phyloP scores from a whole-genome alignment of 1,140 invertebrate genomes.

The Phocides pigmalion region DNA sequence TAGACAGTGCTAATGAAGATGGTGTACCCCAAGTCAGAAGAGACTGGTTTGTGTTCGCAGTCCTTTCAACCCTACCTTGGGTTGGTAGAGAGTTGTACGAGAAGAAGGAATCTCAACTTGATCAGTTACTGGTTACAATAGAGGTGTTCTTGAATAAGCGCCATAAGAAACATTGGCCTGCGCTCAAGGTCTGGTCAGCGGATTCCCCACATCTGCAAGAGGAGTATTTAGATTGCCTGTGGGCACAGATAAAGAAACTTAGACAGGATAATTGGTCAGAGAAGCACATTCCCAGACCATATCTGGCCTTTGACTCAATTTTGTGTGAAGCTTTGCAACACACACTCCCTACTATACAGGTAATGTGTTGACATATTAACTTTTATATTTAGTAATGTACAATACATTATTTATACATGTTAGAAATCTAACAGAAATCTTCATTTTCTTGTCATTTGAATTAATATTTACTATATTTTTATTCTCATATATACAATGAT shows the following conservation, averaged over 20 bases:
- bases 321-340: constrained; percentile 98
- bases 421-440: too few relatives aligned
- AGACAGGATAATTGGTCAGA: constrained; percentile 98
- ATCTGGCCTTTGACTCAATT: constrained; percentile 97
- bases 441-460: too few relatives aligned
- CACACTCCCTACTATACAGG: constrained; percentile 93
- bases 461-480: too few relatives aligned
- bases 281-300: constrained; percentile 97
- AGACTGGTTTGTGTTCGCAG: constrained; percentile 98
- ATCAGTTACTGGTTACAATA: constrained; percentile 95
- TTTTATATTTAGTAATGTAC: background rate
- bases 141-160: constrained; percentile 97
- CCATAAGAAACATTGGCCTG: constrained; percentile 95
- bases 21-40: constrained; percentile 94
- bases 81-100: constrained; percentile 98
- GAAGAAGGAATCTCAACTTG: constrained; percentile 97
- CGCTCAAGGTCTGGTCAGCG: constrained; percentile 95
- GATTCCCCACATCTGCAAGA: constrained; percentile 98
- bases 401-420: too few relatives aligned
- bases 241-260: constrained; percentile 96
- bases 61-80: constrained; percentile 97
- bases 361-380: constrained; percentile 31
- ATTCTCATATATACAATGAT: too few relatives aligned
- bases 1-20: constrained; percentile 97
- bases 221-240: constrained; percentile 98